phyloP scores from a whole-genome alignment of 2,797 vertebrate species.

The Valencia hispanica region DNA sequence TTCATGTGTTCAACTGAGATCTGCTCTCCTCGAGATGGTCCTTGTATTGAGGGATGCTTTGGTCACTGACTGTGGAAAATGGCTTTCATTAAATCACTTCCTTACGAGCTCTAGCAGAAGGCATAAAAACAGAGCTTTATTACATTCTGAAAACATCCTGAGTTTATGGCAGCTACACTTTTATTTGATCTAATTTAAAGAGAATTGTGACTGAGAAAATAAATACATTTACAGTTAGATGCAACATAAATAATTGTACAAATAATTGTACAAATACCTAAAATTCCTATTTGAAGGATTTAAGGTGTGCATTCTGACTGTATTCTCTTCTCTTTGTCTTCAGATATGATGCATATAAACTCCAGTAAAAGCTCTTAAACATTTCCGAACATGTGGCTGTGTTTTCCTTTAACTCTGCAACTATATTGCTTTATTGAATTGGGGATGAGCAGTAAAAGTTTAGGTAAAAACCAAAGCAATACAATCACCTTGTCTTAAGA shows the following conservation, averaged over 20 bases:
- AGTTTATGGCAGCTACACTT: constrained; percentile 32
- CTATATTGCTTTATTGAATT: neutral
- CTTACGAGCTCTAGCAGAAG: constrained; percentile 17
- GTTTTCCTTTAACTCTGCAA: constrained; percentile 31
- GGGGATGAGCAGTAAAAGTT: neutral
- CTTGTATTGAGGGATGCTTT: constrained; percentile 83
- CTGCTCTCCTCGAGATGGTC: constrained; percentile 77
- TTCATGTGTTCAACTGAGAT: constrained; percentile 86
- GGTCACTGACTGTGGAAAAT: constrained; percentile 61
- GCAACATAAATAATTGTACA: constrained; percentile 24
- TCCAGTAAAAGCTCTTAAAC: constrained; percentile 69
- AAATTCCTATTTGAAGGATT: neutral
- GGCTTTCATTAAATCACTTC: constrained; percentile 12
- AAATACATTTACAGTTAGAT: constrained; percentile 69
- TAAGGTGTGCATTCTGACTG: neutral
- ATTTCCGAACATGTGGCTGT: constrained; percentile 11
- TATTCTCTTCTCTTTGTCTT: constrained; percentile 31
- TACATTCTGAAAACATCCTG: constrained; percentile 30
- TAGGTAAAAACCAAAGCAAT: neutral
- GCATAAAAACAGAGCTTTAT: constrained; percentile 30
- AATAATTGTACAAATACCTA: neutral
- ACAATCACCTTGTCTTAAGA: neutral
- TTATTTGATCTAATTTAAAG: constrained; percentile 69
- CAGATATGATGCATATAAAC: constrained; percentile 31
- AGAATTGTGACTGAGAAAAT: constrained; percentile 66